A percentile compares a stretch with the other conserved stretches of the same genome.
phyloP scores from a whole-genome alignment of 2,888 invertebrate species.

The Tenthredo mesomela region DNA sequence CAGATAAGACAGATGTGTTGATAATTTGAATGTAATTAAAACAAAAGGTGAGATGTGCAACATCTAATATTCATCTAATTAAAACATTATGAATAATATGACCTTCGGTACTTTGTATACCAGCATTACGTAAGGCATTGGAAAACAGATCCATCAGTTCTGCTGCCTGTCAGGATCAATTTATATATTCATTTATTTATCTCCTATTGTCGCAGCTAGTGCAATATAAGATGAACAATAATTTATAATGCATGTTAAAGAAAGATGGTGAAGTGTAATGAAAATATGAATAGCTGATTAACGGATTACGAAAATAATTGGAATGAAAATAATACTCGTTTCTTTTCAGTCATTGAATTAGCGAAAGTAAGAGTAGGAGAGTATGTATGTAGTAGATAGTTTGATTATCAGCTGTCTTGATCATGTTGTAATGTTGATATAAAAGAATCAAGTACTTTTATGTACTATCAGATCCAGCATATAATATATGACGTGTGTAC shows the following conservation, averaged over 20 bases:
- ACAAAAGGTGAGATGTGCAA: not conserved
- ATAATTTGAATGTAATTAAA: not conserved
- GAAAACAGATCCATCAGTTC: conserved; percentile 15
- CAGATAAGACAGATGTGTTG: not conserved
- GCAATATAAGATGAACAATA: not conserved
- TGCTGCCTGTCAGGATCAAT: not conserved
- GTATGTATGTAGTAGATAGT: not conserved
- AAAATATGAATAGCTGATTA: not conserved
- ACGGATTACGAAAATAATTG: not conserved
- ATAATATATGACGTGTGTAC: conserved; percentile 43
- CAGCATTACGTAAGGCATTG: not conserved
- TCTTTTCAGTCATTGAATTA: not conserved
- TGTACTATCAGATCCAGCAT: conserved; percentile 33
- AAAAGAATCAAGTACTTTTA: conserved; percentile 30
- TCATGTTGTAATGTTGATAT: conserved; percentile 5
- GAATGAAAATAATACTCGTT: not conserved
- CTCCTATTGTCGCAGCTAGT: not conserved
- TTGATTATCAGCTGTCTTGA: conserved; percentile 16
- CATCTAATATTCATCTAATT: conserved; percentile 25
- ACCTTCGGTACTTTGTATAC: not conserved
- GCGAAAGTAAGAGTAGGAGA: not conserved
- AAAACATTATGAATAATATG: not conserved
- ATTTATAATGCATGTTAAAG: not conserved
- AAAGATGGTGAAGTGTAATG: not conserved
- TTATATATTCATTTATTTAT: not conserved